Percentiles rank a stretch among this genome's conserved stretches.
phyloP scores from a whole-genome alignment of 1,140 invertebrate species.

The Drosophila setifemur region DNA sequence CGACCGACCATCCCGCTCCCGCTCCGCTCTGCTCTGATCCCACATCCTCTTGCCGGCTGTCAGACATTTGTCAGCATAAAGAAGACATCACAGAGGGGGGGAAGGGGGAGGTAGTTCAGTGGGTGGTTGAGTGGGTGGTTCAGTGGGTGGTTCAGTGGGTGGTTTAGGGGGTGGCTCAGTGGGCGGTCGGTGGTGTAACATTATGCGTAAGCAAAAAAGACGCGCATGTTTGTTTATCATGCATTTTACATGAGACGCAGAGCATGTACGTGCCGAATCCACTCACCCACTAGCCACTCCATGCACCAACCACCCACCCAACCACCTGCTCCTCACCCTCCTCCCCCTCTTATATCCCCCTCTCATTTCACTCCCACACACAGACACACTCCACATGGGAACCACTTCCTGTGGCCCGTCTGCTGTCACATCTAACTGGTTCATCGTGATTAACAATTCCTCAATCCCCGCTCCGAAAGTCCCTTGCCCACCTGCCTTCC shows the following conservation, averaged over 20 bases:
- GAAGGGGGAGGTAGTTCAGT: neutral
- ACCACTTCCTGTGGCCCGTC: constrained; percentile 13
- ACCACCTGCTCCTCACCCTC: neutral
- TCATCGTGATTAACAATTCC: constrained; percentile 76
- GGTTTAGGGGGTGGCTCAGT: neutral
- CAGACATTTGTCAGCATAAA: constrained; percentile 65
- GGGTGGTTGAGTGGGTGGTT: neutral
- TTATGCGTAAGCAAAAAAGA: constrained; percentile 66
- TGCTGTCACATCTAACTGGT: constrained; percentile 64
- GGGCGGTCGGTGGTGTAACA: constrained; percentile 5
- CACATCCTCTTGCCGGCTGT: neutral
- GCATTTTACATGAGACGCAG: constrained; percentile 59
- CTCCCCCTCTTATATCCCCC: too few relatives aligned
- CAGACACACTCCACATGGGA: neutral
- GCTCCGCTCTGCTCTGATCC: neutral
- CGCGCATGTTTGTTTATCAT: constrained; percentile 60
- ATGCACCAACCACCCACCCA: neutral
- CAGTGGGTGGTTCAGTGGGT: too few relatives aligned
- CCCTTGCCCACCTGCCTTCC: neutral
- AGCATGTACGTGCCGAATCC: constrained; percentile 3
- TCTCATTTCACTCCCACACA: too few relatives aligned
- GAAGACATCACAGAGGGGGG: constrained; percentile 27
- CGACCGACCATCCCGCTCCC: too few relatives aligned
- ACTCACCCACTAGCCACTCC: neutral
- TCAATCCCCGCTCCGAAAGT: neutral